A percentile compares a stretch with the other conserved stretches of the same genome.
Evolutionary conservation across 2,888 invertebrate species (phyloP).

Genomic region (Melanophora roralis): DNA sequence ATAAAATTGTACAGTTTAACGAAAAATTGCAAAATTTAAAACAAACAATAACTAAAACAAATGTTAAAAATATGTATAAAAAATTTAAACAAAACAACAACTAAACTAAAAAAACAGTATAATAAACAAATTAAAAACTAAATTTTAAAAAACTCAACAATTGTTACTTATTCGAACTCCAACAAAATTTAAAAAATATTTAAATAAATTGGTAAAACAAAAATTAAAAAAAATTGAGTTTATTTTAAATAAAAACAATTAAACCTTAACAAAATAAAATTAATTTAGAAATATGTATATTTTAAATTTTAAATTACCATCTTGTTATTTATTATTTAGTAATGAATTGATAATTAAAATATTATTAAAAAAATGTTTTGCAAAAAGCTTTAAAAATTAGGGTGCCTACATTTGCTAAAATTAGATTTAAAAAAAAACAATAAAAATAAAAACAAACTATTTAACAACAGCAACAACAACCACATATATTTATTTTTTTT

Average conservation of each 20-base stretch:
- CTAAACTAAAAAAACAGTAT: constrained; percentile 17
- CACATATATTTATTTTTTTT: constrained; percentile 1
- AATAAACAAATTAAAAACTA: constrained; percentile 10
- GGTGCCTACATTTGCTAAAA: constrained; percentile 78
- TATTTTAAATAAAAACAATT: constrained; percentile 36
- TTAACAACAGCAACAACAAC: neutral
- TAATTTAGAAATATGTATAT: constrained; percentile 46
- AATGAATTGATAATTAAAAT: constrained; percentile 68
- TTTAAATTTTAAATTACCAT: constrained; percentile 43
- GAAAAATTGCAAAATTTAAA: constrained; percentile 28
- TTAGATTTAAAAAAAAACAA: constrained; percentile 71
- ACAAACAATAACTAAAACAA: constrained; percentile 40
- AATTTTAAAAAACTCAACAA: constrained; percentile 26
- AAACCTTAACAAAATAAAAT: constrained; percentile 25
- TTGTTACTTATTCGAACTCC: constrained; percentile 15
- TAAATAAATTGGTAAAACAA: constrained; percentile 29
- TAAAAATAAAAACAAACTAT: constrained; percentile 6
- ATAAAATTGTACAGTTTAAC: constrained; percentile 62
- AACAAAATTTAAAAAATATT: constrained; percentile 19
- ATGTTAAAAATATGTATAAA: constrained; percentile 32
- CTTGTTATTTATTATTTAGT: constrained; percentile 63
- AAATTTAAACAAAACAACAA: constrained; percentile 16
- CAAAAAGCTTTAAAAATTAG: constrained; percentile 78
- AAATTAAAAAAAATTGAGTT: constrained; percentile 32
- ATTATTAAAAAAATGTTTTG: constrained; percentile 76